phyloP scores from a whole-genome alignment of 2,797 vertebrate species.

The Philypnodon macrostomus region DNA sequence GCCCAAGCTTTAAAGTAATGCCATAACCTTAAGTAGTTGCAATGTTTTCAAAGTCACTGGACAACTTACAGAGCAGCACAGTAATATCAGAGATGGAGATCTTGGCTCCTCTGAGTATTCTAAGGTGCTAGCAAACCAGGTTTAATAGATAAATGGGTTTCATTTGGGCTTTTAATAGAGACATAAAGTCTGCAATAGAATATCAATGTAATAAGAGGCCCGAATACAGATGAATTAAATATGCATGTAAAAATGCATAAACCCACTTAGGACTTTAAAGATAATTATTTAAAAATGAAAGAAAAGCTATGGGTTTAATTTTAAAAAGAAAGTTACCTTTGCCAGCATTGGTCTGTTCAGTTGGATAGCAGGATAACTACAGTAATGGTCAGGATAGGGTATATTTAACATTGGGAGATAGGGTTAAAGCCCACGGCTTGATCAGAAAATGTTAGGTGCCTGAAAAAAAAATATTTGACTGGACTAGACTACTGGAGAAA shows the following conservation, averaged over 20 bases:
- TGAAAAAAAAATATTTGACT: too few relatives aligned
- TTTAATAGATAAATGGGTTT: constrained; percentile 3
- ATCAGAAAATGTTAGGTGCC: too few relatives aligned
- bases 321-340: too few relatives aligned
- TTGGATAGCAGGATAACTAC: too few relatives aligned
- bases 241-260: constrained; percentile 4
- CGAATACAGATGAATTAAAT: constrained; percentile 9
- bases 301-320: constrained; percentile 15
- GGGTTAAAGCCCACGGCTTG: too few relatives aligned
- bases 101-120: constrained; percentile 13
- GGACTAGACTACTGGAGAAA: too few relatives aligned
- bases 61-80: constrained; percentile 2
- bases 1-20: constrained; percentile 13
- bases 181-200: constrained; percentile 12
- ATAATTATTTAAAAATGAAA: constrained; percentile 7
- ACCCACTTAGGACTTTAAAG: constrained; percentile 8
- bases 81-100: constrained; percentile 28
- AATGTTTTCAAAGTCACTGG: constrained; percentile 28
- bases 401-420: too few relatives aligned
- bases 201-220: constrained; percentile 3
- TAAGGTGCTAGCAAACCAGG: constrained; percentile 1
- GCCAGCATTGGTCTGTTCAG: too few relatives aligned
- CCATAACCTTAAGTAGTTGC: constrained; percentile 9
- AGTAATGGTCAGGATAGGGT: too few relatives aligned
- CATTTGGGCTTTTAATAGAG: constrained; percentile 20